These are phyloP conservation scores for Ornithoptera alexandrae DNA, from an alignment of 2,888 invertebrate genomes.

Conservation along the genomic window DNA sequence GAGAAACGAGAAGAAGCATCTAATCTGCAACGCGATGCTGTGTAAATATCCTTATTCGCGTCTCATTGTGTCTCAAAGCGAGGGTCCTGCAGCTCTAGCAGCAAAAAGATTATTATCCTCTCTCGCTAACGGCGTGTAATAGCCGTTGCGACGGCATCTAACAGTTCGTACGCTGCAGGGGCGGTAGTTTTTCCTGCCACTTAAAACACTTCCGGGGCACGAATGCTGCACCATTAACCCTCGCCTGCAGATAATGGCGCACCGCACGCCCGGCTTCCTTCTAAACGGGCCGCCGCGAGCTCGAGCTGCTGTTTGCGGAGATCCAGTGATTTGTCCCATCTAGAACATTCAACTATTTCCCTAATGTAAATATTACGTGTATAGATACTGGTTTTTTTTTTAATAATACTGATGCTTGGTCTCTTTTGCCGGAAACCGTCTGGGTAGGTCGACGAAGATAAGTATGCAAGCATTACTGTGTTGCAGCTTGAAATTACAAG, in stretches of 20 bases:
- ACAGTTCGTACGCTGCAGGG: neutral
- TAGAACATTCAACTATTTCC: neutral
- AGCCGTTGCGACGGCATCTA: neutral
- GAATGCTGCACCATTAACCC: slow-evolving; percentile 58
- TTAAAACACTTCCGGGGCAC: slow-evolving; percentile 30
- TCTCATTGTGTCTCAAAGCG: too few relatives aligned
- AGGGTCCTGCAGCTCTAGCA: too few relatives aligned
- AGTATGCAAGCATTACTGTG: too few relatives aligned
- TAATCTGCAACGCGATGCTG: too few relatives aligned
- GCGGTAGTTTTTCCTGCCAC: slow-evolving; percentile 16
- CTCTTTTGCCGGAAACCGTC: too few relatives aligned
- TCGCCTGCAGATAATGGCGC: slow-evolving; percentile 56
- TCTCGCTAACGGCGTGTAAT: neutral
- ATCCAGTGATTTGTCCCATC: slow-evolving; percentile 9
- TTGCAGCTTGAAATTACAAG: too few relatives aligned
- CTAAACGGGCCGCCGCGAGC: slow-evolving; percentile 39
- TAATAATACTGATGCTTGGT: too few relatives aligned
- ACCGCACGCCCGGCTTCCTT: slow-evolving; percentile 46
- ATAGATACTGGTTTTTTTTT: too few relatives aligned
- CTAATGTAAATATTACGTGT: too few relatives aligned
- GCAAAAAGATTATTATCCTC: neutral
- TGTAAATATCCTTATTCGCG: too few relatives aligned
- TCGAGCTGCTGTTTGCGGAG: slow-evolving; percentile 6
- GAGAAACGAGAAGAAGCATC: too few relatives aligned
- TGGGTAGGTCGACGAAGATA: too few relatives aligned